Percentiles rank a stretch among this genome's conserved stretches.
Conservation (phyloP, 2,888 invertebrate genomes). For the Drymonia ruficornis region DNA sequence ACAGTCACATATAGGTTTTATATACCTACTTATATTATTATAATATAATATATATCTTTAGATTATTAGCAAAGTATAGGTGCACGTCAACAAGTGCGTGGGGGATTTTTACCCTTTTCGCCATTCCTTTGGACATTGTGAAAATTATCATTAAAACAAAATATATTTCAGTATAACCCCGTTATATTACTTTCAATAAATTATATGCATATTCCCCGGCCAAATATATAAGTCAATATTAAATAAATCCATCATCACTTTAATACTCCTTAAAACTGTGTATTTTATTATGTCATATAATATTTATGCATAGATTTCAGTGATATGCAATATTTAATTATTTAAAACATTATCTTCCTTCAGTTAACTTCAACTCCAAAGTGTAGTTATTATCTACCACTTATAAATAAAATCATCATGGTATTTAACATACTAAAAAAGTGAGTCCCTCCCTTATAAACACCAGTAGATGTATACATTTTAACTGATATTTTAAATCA, state of each 20-base stretch:
- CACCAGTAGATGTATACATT: constrained; percentile 10
- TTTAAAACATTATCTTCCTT: neutral
- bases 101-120: constrained; percentile 77
- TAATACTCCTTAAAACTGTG: constrained; percentile 6
- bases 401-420: constrained; percentile 5
- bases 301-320: constrained; percentile 10
- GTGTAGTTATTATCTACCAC: constrained; percentile 2
- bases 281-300: constrained; percentile 5
- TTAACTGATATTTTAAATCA: constrained; percentile 31
- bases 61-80: constrained; percentile 30
- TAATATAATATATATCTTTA: neutral
- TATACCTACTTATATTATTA: neutral
- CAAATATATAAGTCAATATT: constrained; percentile 18
- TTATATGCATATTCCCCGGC: constrained; percentile 53
- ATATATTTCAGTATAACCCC: neutral
- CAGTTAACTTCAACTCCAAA: neutral
- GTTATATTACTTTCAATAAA: constrained; percentile 1
- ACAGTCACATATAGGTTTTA: neutral
- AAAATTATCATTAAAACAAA: constrained; percentile 74
- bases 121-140: constrained; percentile 80
- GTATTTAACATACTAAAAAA: constrained; percentile 5
- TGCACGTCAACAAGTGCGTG: constrained; percentile 78
- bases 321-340: constrained; percentile 17
- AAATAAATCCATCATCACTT: constrained; percentile 1
- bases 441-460: constrained; percentile 10